phyloP scores from a whole-genome alignment of 2,888 invertebrate species.

The Lasioglossum oenotherae region DNA sequence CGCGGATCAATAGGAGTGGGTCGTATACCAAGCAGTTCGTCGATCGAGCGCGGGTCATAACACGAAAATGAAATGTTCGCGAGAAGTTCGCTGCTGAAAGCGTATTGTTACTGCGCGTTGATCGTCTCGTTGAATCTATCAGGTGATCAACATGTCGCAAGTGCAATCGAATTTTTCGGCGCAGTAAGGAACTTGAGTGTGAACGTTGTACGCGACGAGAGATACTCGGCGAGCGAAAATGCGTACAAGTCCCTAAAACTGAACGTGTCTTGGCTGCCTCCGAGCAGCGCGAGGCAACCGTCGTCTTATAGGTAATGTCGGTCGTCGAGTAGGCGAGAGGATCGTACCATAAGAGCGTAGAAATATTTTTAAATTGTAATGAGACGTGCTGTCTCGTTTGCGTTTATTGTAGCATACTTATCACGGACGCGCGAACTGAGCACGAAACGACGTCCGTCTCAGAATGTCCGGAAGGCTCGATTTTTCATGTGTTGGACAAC shows the following conservation, averaged over 20 bases:
- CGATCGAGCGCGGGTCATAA: not conserved
- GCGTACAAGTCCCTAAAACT: constrained; percentile 68
- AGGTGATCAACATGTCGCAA: constrained; percentile 9
- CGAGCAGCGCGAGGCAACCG: constrained; percentile 62
- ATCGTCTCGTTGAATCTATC: constrained; percentile 17
- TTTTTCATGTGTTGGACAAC: constrained; percentile 70
- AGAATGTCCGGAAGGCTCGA: constrained; percentile 73
- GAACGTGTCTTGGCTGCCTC: constrained; percentile 77
- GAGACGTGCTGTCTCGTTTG: not conserved
- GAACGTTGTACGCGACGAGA: constrained; percentile 64
- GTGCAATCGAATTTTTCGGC: constrained; percentile 40
- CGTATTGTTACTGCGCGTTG: constrained; percentile 4
- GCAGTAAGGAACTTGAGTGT: constrained; percentile 71
- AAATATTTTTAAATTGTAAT: not conserved
- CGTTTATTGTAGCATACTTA: constrained; percentile 69
- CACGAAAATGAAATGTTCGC: constrained; percentile 71
- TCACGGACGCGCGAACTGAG: constrained; percentile 67
- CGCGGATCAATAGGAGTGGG: not conserved
- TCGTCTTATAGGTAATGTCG: constrained; percentile 77
- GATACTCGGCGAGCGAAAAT: constrained; percentile 38
- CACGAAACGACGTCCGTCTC: not conserved
- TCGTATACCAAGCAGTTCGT: not conserved
- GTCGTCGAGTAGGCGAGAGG: not conserved
- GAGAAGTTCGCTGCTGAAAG: constrained; percentile 28
- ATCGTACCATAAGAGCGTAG: not conserved